Evolutionary conservation across 92 coral and sea anemone species (phyloP).

Genomic region (Muricea muricata): DNA sequence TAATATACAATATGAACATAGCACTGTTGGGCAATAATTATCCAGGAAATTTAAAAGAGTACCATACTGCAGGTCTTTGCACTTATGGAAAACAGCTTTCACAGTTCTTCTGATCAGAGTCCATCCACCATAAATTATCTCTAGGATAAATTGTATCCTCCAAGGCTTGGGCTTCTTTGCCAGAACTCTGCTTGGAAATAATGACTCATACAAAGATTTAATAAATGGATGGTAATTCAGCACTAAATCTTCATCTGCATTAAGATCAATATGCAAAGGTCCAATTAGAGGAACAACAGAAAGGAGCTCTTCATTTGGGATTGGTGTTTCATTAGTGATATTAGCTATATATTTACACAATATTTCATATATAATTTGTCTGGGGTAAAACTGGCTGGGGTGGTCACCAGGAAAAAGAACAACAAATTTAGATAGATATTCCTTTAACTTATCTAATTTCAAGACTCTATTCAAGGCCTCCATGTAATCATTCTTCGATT

Average conservation of each 20-base stretch:
- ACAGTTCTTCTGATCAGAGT: constrained; percentile 29
- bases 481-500: too few relatives aligned
- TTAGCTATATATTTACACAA: constrained; percentile 7
- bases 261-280: constrained; percentile 54
- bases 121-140: constrained; percentile 58
- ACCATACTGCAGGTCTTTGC: constrained; percentile 63
- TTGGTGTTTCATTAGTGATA: neutral
- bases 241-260: constrained; percentile 23
- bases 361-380: constrained; percentile 34
- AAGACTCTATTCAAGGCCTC: neutral
- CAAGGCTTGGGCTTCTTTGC: constrained; percentile 67
- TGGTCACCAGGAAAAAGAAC: constrained; percentile 60
- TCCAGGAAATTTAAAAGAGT: constrained; percentile 15
- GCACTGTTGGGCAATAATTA: neutral
- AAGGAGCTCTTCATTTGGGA: constrained; percentile 19
- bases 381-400: constrained; percentile 53
- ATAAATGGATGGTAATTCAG: constrained; percentile 37
- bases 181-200: constrained; percentile 49
- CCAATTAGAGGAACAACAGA: constrained; percentile 55
- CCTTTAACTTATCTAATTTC: neutral
- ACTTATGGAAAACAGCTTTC: constrained; percentile 45
- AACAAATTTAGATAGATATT: constrained; percentile 50
- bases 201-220: constrained; percentile 35
- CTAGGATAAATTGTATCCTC: constrained; percentile 62
- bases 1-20: constrained; percentile 28